Conservation (phyloP, 2,888 invertebrate genomes). For the Carabus problematicus region DNA sequence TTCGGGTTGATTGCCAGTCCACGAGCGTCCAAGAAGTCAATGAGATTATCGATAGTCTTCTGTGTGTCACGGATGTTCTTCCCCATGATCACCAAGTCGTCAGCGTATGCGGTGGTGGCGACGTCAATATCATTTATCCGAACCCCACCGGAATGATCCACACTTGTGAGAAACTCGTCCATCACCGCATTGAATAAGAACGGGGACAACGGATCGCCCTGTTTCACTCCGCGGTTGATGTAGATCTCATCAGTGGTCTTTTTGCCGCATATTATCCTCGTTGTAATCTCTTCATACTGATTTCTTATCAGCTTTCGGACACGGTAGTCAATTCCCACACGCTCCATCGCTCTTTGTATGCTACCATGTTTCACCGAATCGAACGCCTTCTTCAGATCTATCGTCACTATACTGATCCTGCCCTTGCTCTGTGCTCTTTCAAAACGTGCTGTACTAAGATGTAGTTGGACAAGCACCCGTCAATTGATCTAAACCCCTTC, state of each 20-base stretch:
- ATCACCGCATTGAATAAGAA: neutral
- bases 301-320: neutral
- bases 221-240: neutral
- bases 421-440: neutral
- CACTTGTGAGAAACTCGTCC: neutral
- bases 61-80: neutral
- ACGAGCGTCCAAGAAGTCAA: neutral
- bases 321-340: neutral
- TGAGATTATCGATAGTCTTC: neutral
- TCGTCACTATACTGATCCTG: neutral
- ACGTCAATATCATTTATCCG: neutral
- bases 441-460: neutral
- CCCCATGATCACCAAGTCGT: slow-evolving; percentile 5
- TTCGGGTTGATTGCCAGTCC: neutral
- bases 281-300: neutral
- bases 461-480: slow-evolving; percentile 4
- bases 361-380: neutral
- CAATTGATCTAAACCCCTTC: slow-evolving; percentile 2
- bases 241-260: neutral
- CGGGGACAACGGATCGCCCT: slow-evolving; percentile 7
- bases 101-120: no score
- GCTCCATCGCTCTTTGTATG: neutral
- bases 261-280: neutral
- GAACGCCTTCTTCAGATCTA: slow-evolving; percentile 1
- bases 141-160: neutral